phyloP scores from a whole-genome alignment of 1,140 invertebrate species.

The Scaptomyza hsui region DNA sequence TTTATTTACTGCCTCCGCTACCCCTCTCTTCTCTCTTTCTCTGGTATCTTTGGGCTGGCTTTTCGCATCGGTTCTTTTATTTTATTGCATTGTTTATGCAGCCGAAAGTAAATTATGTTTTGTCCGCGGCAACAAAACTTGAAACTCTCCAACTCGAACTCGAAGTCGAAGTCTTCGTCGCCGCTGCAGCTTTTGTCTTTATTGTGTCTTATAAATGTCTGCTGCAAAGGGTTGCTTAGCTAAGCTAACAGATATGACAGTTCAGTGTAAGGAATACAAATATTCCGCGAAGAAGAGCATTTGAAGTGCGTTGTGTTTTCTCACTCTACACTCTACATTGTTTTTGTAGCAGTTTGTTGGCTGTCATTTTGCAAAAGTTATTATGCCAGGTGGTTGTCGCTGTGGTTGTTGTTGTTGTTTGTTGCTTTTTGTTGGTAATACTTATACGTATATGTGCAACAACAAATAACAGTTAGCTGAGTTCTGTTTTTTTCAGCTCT shows the following conservation, averaged over 20 bases:
- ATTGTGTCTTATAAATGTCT: slow-evolving; percentile 1
- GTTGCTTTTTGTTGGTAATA: slow-evolving; percentile 53
- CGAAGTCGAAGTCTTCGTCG: slow-evolving; percentile 25
- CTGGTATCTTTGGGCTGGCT: slow-evolving; percentile 28
- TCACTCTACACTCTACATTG: neutral
- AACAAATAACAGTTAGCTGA: slow-evolving; percentile 63
- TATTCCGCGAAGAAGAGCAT: slow-evolving; percentile 35
- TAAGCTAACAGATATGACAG: neutral
- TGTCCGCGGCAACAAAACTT: slow-evolving; percentile 49
- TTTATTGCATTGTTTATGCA: slow-evolving; percentile 82
- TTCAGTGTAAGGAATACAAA: neutral
- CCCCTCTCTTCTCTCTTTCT: neutral
- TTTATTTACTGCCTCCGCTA: slow-evolving; percentile 58
- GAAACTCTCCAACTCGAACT: slow-evolving; percentile 29
- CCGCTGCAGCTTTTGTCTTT: slow-evolving; percentile 43
- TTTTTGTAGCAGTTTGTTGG: slow-evolving; percentile 63
- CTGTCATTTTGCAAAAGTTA: slow-evolving; percentile 76
- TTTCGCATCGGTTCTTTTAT: slow-evolving; percentile 68
- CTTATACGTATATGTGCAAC: neutral
- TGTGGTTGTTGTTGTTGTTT: slow-evolving; percentile 5
- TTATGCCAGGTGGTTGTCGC: slow-evolving; percentile 61
- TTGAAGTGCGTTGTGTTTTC: slow-evolving; percentile 4
- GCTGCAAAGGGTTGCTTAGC: slow-evolving; percentile 6
- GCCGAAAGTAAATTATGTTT: slow-evolving; percentile 81
- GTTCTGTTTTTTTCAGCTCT: slow-evolving; percentile 40